Conservation (phyloP, 2,888 invertebrate species). For the Eurytoma adleriae region DNA sequence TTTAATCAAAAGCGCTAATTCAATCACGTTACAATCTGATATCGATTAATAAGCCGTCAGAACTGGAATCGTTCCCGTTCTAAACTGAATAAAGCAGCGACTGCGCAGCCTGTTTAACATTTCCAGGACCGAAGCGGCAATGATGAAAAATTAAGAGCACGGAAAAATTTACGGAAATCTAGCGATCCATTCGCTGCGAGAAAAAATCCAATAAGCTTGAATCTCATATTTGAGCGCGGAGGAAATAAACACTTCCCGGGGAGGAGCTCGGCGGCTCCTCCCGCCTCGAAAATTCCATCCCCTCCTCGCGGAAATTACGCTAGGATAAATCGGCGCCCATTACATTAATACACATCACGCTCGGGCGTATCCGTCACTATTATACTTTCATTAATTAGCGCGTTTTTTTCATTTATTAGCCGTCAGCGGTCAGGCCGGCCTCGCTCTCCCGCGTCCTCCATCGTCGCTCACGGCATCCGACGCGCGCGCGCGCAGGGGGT, state of each 20-base stretch:
- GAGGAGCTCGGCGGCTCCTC: not conserved
- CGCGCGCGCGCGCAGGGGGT: slow-evolving; percentile 54
- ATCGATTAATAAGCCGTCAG: too few species aligned
- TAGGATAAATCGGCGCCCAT: not conserved
- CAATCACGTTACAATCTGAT: too few species aligned
- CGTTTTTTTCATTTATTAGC: not conserved
- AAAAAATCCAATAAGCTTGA: not conserved
- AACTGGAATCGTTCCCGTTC: too few species aligned
- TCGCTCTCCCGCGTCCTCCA: slow-evolving; percentile 15
- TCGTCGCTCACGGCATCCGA: slow-evolving; percentile 64
- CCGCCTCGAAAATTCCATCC: not conserved
- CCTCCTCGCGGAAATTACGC: too few species aligned
- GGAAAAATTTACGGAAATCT: not conserved
- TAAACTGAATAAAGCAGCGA: too few species aligned
- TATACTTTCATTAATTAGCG: not conserved
- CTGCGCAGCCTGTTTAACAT: too few species aligned
- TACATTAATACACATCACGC: slow-evolving; percentile 16
- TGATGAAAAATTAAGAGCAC: too few species aligned
- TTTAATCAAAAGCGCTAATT: too few species aligned
- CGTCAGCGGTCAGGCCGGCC: slow-evolving; percentile 16
- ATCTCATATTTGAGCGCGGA: too few species aligned
- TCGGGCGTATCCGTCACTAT: not conserved
- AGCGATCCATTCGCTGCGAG: not conserved
- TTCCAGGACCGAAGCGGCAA: not conserved
- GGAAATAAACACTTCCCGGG: not conserved